Evolutionary conservation across 2,888 invertebrate genomes (phyloP).

Genomic region (Furcula furcula): DNA sequence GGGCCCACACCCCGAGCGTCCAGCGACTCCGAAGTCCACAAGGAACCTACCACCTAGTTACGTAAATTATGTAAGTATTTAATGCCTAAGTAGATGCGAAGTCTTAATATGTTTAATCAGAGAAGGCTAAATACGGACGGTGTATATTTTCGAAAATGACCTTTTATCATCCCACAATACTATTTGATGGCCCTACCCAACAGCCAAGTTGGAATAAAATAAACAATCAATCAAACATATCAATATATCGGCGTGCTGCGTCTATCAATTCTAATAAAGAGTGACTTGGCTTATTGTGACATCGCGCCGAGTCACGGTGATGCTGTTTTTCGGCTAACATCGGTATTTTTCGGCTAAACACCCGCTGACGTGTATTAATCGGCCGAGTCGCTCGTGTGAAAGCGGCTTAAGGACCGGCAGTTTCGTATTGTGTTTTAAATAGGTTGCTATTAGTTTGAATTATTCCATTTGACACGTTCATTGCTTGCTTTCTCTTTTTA

Average conservation of each 20-base stretch:
- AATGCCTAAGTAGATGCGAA: no score
- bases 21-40: no score
- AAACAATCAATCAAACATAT: conserved; percentile 45
- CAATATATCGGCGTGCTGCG: conserved; percentile 60
- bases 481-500: conserved; percentile 37
- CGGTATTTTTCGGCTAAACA: conserved; percentile 28
- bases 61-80: no score
- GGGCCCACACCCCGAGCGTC: no score
- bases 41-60: no score
- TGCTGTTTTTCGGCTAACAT: conserved; percentile 26
- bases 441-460: conserved; percentile 54
- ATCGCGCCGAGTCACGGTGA: conserved; percentile 55
- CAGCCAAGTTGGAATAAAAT: conserved; percentile 10
- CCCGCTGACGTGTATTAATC: conserved; percentile 61
- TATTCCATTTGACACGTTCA: conserved; percentile 47
- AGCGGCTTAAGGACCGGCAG: conserved; percentile 43
- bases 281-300: conserved; percentile 53
- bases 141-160: no score
- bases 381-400: conserved; percentile 44
- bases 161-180: no score
- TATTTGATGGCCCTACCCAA: no score
- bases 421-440: conserved; percentile 57
- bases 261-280: conserved; percentile 49
- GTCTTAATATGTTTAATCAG: no score
- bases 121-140: no score